These are phyloP conservation scores for Sitta carolinensis DNA, from an alignment of 2,797 vertebrate genomes.

Conservation along the genomic window DNA sequence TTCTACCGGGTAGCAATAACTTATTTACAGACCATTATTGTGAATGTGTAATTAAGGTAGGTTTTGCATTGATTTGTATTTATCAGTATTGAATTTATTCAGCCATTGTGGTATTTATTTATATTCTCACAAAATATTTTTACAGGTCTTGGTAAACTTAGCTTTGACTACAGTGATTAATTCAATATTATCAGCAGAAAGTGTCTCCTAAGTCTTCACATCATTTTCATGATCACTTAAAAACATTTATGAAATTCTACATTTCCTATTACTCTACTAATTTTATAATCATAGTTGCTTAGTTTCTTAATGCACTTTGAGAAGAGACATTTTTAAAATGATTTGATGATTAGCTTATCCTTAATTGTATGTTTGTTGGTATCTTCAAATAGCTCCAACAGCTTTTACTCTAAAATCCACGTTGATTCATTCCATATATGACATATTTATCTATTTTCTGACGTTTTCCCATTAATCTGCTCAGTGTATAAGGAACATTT, in stretches of 20 bases:
- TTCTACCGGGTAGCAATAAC: neutral
- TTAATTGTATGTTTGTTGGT: neutral
- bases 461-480: neutral
- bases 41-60: neutral
- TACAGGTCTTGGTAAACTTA: neutral
- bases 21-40: neutral
- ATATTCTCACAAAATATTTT: neutral
- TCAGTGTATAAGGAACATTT: neutral
- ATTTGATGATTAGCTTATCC: neutral
- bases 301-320: neutral
- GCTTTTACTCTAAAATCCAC: slow-evolving; percentile 8
- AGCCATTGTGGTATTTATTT: neutral
- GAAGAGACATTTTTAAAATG: neutral
- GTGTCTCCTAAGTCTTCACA: neutral
- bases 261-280: neutral
- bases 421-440: neutral
- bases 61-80: neutral
- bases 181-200: neutral
- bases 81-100: neutral
- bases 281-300: neutral
- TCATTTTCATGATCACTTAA: neutral
- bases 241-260: neutral
- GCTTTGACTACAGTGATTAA: neutral
- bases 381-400: neutral
- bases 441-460: neutral